A percentile compares a stretch with the other conserved stretches of the same genome.
phyloP scores from a whole-genome alignment of 2,888 invertebrate species.

The Papilio protenor region DNA sequence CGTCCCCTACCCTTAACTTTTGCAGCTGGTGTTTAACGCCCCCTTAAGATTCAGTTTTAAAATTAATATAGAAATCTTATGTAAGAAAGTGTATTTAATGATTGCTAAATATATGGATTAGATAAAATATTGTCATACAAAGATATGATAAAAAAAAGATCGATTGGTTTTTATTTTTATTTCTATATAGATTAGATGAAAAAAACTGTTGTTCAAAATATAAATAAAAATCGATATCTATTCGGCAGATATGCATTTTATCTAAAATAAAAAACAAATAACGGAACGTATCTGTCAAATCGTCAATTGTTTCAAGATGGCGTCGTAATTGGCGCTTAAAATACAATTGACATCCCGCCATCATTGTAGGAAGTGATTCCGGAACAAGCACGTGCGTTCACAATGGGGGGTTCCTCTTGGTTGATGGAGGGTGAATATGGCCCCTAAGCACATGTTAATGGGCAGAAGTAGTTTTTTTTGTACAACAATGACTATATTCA shows the following conservation, averaged over 20 bases:
- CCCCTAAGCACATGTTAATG: slow-evolving; percentile 21
- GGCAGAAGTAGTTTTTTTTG: background rate
- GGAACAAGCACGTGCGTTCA: slow-evolving; percentile 56
- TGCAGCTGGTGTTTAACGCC: slow-evolving; percentile 58
- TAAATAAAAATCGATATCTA: background rate
- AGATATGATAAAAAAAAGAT: background rate
- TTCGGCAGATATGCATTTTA: background rate
- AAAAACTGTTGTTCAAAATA: background rate
- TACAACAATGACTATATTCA: background rate
- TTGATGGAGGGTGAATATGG: slow-evolving; percentile 44
- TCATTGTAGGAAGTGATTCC: slow-evolving; percentile 23
- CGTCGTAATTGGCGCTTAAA: slow-evolving; percentile 23
- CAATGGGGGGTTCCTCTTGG: slow-evolving; percentile 50
- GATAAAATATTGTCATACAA: background rate
- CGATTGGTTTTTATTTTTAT: background rate
- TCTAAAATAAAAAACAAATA: background rate
- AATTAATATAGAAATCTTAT: background rate
- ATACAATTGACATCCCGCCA: slow-evolving; percentile 25
- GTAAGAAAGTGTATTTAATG: background rate
- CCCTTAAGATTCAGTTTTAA: slow-evolving; percentile 20
- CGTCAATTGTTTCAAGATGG: slow-evolving; percentile 32
- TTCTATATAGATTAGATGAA: background rate
- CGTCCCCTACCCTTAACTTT: slow-evolving; percentile 58
- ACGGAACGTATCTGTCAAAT: slow-evolving; percentile 26
- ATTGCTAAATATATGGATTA: background rate